Conservation (phyloP, 2,797 vertebrate genomes). For the Cossypha polioptera region DNA sequence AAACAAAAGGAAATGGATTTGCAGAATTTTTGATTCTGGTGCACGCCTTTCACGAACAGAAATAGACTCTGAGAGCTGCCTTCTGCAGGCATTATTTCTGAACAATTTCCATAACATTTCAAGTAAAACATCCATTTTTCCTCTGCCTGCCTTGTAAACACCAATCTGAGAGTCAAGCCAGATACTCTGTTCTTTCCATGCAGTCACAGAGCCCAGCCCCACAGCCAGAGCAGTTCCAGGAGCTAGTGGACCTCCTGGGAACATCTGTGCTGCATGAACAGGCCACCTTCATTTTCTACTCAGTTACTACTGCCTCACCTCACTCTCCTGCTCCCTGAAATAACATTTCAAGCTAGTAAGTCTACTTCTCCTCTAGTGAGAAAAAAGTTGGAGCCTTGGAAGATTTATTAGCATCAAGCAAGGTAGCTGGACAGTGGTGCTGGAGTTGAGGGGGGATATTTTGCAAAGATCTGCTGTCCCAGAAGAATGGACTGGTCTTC, state of each 20-base stretch:
- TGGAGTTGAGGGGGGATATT: neutral
- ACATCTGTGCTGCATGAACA: rapidly evolving
- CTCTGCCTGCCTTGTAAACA: conserved; percentile 39
- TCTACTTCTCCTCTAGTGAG: neutral
- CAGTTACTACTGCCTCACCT: neutral
- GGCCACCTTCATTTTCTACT: neutral
- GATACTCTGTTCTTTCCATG: neutral
- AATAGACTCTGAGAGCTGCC: conserved; percentile 28
- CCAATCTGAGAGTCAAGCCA: conserved; percentile 31
- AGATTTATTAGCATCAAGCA: neutral
- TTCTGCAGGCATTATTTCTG: conserved; percentile 42
- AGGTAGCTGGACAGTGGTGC: neutral
- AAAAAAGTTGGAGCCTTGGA: neutral
- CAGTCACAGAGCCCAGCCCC: rapidly evolving
- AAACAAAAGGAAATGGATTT: conserved; percentile 28
- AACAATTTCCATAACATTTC: conserved; percentile 40
- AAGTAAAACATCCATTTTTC: conserved; percentile 36
- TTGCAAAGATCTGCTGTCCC: neutral
- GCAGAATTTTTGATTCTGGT: neutral
- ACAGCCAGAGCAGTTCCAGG: neutral
- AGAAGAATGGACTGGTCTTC: neutral
- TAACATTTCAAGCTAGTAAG: neutral
- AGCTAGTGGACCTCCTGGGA: neutral
- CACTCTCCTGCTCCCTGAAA: neutral
- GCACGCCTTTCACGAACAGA: neutral